These are phyloP conservation scores for Platanista minor DNA, from an alignment of 2,113 vertebrate genomes.

Conservation along the genomic window DNA sequence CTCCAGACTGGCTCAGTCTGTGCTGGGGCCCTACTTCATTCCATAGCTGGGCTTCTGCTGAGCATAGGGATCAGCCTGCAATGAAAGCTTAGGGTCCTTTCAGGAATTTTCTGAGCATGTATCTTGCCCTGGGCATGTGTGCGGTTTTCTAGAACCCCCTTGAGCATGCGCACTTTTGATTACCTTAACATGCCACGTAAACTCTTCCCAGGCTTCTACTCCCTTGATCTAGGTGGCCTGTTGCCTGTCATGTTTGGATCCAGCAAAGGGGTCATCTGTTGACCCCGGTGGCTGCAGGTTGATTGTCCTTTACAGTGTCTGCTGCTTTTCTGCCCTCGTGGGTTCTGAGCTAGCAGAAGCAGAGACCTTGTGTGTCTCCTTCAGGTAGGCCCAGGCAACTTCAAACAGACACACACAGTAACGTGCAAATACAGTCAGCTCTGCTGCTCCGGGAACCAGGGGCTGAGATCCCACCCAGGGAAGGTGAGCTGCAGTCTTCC, in stretches of 20 bases:
- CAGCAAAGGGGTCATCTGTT: neutral
- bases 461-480: neutral
- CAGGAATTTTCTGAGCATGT: neutral
- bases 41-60: neutral
- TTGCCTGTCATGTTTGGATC: rapidly evolving
- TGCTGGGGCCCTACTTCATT: neutral
- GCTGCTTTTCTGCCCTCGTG: neutral
- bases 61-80: neutral
- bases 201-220: neutral
- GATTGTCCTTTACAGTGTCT: rapidly evolving
- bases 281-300: neutral
- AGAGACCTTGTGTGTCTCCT: neutral
- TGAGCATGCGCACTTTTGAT: rapidly evolving
- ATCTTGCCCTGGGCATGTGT: neutral
- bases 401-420: neutral
- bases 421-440: no score
- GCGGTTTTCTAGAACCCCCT: rapidly evolving
- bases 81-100: neutral
- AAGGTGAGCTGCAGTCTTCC: rapidly evolving
- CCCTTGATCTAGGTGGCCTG: no score
- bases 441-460: neutral
- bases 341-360: neutral
- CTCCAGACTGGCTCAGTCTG: neutral
- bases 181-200: rapidly evolving
- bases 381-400: neutral